These are phyloP conservation scores for Brachionus paranguensis DNA, from an alignment of 1,140 invertebrate genomes.

Conservation along the genomic window DNA sequence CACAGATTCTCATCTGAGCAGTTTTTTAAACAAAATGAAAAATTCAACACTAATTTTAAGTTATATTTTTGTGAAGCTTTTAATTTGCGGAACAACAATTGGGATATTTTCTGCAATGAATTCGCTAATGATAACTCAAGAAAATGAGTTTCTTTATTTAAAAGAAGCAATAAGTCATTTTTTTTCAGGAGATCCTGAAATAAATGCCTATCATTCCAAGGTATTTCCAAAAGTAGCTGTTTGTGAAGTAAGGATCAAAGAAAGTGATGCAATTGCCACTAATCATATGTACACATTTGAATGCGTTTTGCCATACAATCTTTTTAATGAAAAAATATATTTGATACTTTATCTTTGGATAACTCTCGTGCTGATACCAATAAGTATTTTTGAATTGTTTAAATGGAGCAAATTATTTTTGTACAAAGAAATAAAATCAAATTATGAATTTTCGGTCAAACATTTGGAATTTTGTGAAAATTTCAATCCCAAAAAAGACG, in stretches of 20 bases:
- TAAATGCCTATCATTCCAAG: background rate
- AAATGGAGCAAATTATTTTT: background rate
- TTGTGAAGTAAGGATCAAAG: background rate
- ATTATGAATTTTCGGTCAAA: background rate
- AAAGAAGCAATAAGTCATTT: background rate
- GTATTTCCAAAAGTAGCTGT: conserved; percentile 17
- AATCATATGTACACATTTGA: conserved; percentile 26
- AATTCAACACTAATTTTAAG: background rate
- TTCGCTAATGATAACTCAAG: background rate
- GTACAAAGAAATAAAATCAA: background rate
- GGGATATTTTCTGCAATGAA: background rate
- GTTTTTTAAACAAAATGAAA: background rate
- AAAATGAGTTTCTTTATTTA: background rate
- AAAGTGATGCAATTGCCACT: background rate
- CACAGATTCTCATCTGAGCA: background rate
- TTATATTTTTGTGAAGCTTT: background rate
- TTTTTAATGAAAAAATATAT: conserved; percentile 21
- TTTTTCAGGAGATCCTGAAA: background rate
- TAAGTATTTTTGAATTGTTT: background rate
- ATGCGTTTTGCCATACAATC: conserved; percentile 12
- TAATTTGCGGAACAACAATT: background rate
- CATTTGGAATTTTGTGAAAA: background rate
- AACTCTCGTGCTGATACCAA: conserved; percentile 46
- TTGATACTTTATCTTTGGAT: background rate
- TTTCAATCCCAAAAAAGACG: background rate